Conservation (phyloP, 2,797 vertebrate species). For the Gymnothorax reevesii region DNA sequence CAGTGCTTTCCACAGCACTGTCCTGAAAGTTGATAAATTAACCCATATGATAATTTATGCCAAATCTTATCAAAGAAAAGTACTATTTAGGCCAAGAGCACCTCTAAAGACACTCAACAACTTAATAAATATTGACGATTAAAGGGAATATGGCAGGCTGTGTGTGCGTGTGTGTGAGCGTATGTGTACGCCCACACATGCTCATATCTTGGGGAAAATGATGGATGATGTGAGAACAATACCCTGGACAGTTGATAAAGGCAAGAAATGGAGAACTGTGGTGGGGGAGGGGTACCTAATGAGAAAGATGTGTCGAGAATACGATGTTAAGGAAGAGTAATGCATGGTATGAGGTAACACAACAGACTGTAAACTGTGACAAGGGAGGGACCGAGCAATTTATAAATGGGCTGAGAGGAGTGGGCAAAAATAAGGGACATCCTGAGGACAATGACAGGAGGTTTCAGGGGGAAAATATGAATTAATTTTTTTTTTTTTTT, state of each 20-base stretch:
- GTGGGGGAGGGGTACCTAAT: background rate
- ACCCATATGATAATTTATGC: background rate
- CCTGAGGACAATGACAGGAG: background rate
- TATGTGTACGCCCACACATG: background rate
- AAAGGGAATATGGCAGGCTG: background rate
- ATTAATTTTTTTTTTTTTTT: background rate
- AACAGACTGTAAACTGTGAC: background rate
- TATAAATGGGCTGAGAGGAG: background rate
- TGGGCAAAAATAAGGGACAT: background rate
- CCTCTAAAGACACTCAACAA: background rate
- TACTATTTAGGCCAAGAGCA: background rate
- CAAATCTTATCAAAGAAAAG: background rate
- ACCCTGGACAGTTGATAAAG: background rate
- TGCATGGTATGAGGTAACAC: background rate
- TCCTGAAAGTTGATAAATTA: background rate
- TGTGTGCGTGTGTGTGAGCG: background rate
- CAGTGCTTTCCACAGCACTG: background rate
- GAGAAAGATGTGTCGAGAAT: background rate
- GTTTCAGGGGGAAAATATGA: background rate
- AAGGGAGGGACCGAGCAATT: background rate
- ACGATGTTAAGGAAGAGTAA: background rate
- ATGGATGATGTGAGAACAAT: background rate
- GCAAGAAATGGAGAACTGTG: background rate
- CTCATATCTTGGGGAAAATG: background rate
- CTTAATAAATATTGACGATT: background rate